Evolutionary conservation across 2,113 vertebrate species (phyloP).

Genomic region (Rhea pennata): DNA sequence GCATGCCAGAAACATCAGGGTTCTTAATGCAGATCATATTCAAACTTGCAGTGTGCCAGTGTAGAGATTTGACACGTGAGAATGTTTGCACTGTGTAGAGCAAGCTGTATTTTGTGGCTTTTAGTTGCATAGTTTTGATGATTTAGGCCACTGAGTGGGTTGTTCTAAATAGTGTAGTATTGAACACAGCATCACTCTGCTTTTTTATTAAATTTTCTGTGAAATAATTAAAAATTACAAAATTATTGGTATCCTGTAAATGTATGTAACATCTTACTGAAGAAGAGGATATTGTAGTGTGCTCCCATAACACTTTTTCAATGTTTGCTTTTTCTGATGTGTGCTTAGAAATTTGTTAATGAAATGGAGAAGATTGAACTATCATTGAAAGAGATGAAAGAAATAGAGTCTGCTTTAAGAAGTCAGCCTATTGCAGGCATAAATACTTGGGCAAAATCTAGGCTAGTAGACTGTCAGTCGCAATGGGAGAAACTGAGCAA

Average conservation of each 20-base stretch:
- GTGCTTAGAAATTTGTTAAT: constrained; percentile 79
- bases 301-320: background rate
- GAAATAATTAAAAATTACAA: background rate
- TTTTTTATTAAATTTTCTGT: background rate
- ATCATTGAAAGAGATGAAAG: constrained; percentile 88
- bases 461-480: constrained; percentile 76
- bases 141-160: background rate
- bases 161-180: background rate
- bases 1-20: background rate
- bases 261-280: background rate
- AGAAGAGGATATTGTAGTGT: background rate
- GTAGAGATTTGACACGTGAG: background rate
- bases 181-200: background rate
- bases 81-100: background rate
- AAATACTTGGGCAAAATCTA: constrained; percentile 82
- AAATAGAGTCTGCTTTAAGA: constrained; percentile 82
- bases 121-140: background rate
- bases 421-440: constrained; percentile 76
- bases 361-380: constrained; percentile 85
- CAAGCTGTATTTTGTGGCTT: background rate
- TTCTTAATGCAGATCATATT: background rate
- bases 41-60: background rate
- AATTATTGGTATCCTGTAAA: background rate
- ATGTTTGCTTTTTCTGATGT: background rate
- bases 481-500: constrained; percentile 88